Base-by-base conservation (phyloP, 1,140 invertebrate species). In the Bombus sibiricus region DNA sequence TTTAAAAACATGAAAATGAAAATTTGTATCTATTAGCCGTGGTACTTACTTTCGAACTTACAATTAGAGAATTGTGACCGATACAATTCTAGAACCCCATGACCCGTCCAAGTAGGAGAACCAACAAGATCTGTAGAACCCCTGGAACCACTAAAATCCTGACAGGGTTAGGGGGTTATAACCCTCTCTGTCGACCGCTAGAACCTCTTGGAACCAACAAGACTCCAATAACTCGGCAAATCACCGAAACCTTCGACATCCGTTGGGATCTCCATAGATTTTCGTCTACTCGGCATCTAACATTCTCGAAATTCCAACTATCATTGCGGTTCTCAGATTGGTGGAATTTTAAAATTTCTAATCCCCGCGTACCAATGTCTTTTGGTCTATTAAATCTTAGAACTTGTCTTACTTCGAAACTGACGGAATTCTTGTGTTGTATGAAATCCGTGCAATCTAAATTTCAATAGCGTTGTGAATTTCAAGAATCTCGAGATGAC, bases 251-350 rank as follows among this genome's bases (percentile, higher is more conserved):
- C 37, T 62, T 62, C 8, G 53, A 22, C 34, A n/a, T 39, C 75
- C 75, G 41, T 78, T 39, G 25, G 34, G 75, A 78, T 64, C 75
- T 32, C 75, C 57, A 64, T 77, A 64, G 62, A 64, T 64, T 37
- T n/a, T 59, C 28, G 1, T 37, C n/a, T 59, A 13, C 25, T 41
- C 28, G 22, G 34, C 2, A 12, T n/a, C 4, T 10, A 22, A 34
- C 18, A 75, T 34, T 75, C 73, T 25, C n/a, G 15, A 32, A 41
- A 72, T 41, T 43, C 13, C 28, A 15, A 41, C 59, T 13, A n/a
- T 41, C 37, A 5, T 28, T 18, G 71, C 39, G 25, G n/a, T 73
- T 43, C n/a, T n/a, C 41, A 28, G 69, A 72, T 72, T 43, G 28
- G 0, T 13, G 28, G 37, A 71, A 41, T 41, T 10, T 10, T 41